Evolutionary conservation across 2,888 invertebrate species (phyloP).

Genomic region (Polylopha cassiicola): DNA sequence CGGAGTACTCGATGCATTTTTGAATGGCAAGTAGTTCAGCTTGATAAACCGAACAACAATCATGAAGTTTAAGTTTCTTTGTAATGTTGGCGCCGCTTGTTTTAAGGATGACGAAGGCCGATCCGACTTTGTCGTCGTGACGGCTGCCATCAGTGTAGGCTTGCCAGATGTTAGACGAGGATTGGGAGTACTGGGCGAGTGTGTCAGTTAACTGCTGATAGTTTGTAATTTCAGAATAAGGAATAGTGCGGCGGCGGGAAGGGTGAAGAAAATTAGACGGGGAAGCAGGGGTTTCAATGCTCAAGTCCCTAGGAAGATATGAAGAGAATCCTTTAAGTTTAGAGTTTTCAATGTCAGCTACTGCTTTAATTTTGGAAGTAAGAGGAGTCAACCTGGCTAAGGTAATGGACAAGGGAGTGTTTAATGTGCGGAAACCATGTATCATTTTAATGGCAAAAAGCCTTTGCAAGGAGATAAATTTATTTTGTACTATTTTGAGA

Average conservation of each 20-base stretch:
- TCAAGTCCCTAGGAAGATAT: constrained; percentile 4
- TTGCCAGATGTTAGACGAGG: not conserved
- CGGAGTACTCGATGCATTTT: no score
- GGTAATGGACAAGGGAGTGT: constrained; percentile 1
- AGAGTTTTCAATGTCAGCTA: constrained; percentile 1
- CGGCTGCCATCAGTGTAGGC: constrained; percentile 23
- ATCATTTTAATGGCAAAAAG: constrained; percentile 10
- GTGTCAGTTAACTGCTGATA: not conserved
- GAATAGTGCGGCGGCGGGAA: not conserved
- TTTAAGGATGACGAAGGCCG: constrained; percentile 2
- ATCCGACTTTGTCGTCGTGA: constrained; percentile 17
- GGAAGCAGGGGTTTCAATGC: not conserved
- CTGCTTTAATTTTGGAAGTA: constrained; percentile 1
- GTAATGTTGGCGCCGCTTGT: not conserved
- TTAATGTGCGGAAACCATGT: constrained; percentile 11
- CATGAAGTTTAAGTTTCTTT: no score
- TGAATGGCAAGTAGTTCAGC: no score
- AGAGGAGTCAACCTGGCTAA: constrained; percentile 7
- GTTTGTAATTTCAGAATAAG: not conserved
- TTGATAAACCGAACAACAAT: no score
- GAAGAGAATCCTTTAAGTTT: not conserved
- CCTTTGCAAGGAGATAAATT: constrained; percentile 9
- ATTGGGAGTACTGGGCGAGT: not conserved
- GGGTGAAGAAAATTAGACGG: not conserved
- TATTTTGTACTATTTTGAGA: not conserved